These are phyloP conservation scores for Eudyptes chrysolophus DNA, from an alignment of 2,113 vertebrate species.

Conservation along the genomic window DNA sequence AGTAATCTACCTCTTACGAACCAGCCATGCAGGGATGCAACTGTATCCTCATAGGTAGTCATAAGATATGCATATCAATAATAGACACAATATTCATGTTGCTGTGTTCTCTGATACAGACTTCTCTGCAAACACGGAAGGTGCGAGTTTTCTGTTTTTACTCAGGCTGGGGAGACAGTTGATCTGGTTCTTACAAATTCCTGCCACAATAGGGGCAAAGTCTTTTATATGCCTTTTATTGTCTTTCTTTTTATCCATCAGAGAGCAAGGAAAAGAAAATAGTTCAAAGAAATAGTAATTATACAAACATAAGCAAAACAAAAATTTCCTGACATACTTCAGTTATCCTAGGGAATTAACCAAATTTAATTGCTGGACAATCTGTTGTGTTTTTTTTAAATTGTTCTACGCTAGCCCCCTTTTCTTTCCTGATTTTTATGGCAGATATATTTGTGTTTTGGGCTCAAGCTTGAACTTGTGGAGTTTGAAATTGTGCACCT, in stretches of 20 bases:
- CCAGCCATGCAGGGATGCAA: fast-evolving
- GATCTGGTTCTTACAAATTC: neutral
- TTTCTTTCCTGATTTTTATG: neutral
- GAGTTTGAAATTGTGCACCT: neutral
- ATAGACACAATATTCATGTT: fast-evolving
- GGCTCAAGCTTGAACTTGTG: neutral
- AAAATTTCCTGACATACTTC: neutral
- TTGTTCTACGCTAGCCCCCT: neutral
- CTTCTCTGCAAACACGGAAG: neutral
- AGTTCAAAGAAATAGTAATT: neutral
- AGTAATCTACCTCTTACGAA: fast-evolving
- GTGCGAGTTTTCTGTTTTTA: fast-evolving
- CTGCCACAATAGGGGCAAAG: neutral
- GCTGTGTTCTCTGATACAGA: neutral
- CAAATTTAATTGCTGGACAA: neutral
- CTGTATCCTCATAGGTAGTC: neutral
- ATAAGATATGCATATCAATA: fast-evolving
- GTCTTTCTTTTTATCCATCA: neutral
- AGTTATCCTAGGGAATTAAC: neutral
- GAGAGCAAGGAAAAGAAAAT: neutral
- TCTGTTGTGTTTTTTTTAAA: neutral
- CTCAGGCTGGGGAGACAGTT: neutral
- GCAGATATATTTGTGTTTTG: neutral
- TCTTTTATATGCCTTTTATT: neutral
- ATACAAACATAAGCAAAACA: neutral